Evolutionary conservation across 1,140 invertebrate species (phyloP).

Genomic region (Doryteuthis pealeii): DNA sequence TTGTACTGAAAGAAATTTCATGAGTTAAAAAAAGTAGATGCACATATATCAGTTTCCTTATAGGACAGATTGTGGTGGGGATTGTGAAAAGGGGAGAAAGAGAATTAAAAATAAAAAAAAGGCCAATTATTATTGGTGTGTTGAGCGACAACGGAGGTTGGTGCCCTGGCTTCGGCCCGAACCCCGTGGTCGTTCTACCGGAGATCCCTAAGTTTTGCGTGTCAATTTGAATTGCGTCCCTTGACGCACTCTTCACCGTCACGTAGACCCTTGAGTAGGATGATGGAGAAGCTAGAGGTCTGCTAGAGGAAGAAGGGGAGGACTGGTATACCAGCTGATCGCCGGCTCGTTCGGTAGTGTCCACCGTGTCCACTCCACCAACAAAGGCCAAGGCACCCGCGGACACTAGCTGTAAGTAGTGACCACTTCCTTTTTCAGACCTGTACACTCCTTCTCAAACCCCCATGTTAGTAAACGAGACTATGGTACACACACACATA

Average conservation of each 20-base stretch:
- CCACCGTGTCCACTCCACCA: conserved; percentile 6
- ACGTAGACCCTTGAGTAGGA: conserved; percentile 10
- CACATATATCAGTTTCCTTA: no score
- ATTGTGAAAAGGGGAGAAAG: no score
- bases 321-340: conserved; percentile 10
- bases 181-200: neutral
- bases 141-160: no score
- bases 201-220: conserved; percentile 7
- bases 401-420: conserved; percentile 4
- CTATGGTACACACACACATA: no score
- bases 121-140: no score
- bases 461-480: no score
- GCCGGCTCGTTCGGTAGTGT: conserved; percentile 9
- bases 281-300: conserved; percentile 4
- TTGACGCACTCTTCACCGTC: conserved; percentile 7
- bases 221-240: conserved; percentile 10
- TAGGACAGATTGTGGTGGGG: no score
- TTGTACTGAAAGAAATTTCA: no score
- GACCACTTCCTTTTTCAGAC: neutral
- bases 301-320: conserved; percentile 8
- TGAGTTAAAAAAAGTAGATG: no score
- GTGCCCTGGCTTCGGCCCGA: neutral
- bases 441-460: neutral
- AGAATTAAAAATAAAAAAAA: no score
- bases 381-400: neutral